phyloP scores from a whole-genome alignment of 2,888 invertebrate genomes.

The Lampropteryx suffumata region DNA sequence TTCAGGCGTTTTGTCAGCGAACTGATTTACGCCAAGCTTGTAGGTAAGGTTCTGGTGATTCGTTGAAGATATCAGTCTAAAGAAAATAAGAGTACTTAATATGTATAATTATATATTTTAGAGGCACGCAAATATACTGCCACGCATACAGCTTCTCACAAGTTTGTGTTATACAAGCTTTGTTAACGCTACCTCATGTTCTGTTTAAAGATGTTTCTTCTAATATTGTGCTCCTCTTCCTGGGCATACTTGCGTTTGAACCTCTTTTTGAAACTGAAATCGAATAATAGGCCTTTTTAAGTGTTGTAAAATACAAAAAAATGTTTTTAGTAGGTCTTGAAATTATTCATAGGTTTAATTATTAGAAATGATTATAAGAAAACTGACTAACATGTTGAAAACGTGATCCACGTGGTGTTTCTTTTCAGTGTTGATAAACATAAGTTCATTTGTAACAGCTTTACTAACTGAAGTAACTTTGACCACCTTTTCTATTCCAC shows the following conservation, averaged over 20 bases:
- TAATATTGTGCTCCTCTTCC: constrained; percentile 44
- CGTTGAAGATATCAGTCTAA: constrained; percentile 47
- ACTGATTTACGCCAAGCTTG: constrained; percentile 58
- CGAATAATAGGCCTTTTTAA: no score
- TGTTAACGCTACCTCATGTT: constrained; percentile 43
- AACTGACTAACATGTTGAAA: constrained; percentile 50
- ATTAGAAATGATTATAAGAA: not conserved
- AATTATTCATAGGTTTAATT: no score
- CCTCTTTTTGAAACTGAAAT: constrained; percentile 46
- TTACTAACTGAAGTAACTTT: constrained; percentile 34
- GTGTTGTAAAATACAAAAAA: no score
- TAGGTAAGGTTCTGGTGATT: constrained; percentile 56
- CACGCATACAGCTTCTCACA: no score
- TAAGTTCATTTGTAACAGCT: constrained; percentile 39
- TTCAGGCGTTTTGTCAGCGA: constrained; percentile 58
- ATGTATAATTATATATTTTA: no score
- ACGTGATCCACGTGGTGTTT: constrained; percentile 51
- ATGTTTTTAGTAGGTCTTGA: no score
- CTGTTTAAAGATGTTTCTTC: constrained; percentile 46
- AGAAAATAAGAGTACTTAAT: not conserved
- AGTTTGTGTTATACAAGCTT: no score
- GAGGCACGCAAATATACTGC: no score
- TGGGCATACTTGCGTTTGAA: constrained; percentile 41
- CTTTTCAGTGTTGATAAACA: constrained; percentile 47
- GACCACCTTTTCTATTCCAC: constrained; percentile 22